These are phyloP conservation scores for Physocephala rufipes DNA, from an alignment of 2,888 invertebrate genomes.

Conservation along the genomic window DNA sequence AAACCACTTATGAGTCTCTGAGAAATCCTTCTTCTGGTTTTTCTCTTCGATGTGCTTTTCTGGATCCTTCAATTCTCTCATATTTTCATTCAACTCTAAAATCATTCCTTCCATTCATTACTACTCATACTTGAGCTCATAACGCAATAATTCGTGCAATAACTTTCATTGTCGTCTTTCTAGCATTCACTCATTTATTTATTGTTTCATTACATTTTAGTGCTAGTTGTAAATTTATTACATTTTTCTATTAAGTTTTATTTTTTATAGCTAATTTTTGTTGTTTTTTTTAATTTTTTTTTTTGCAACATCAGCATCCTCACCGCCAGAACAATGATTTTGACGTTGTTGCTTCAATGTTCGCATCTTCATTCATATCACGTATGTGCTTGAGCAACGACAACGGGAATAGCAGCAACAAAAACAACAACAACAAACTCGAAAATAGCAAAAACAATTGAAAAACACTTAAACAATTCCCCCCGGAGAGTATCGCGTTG, in stretches of 20 bases:
- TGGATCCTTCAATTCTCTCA: too few species aligned
- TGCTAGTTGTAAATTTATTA: slow-evolving; percentile 16
- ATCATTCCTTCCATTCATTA: too few species aligned
- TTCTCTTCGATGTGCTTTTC: too few species aligned
- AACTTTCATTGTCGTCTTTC: not conserved
- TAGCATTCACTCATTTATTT: too few species aligned
- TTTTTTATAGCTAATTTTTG: not conserved
- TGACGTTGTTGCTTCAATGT: slow-evolving; percentile 4
- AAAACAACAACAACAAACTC: slow-evolving; percentile 34
- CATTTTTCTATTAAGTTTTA: slow-evolving; percentile 24
- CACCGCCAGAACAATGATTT: not conserved
- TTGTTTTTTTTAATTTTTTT: too few species aligned
- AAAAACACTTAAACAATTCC: not conserved
- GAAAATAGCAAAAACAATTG: slow-evolving; percentile 11
- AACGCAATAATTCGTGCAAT: not conserved
- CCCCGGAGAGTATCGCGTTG: not conserved
- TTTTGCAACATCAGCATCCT: too few species aligned
- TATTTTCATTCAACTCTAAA: too few species aligned
- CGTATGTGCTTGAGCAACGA: slow-evolving; percentile 52
- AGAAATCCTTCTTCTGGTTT: too few species aligned
- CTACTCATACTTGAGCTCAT: too few species aligned
- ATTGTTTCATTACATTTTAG: not conserved
- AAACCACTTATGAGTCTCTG: too few species aligned
- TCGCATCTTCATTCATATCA: slow-evolving; percentile 52
- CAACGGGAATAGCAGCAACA: slow-evolving; percentile 39